These are phyloP conservation scores for Plectropomus leopardus DNA, from an alignment of 2,113 vertebrate genomes.

Conservation along the genomic window DNA sequence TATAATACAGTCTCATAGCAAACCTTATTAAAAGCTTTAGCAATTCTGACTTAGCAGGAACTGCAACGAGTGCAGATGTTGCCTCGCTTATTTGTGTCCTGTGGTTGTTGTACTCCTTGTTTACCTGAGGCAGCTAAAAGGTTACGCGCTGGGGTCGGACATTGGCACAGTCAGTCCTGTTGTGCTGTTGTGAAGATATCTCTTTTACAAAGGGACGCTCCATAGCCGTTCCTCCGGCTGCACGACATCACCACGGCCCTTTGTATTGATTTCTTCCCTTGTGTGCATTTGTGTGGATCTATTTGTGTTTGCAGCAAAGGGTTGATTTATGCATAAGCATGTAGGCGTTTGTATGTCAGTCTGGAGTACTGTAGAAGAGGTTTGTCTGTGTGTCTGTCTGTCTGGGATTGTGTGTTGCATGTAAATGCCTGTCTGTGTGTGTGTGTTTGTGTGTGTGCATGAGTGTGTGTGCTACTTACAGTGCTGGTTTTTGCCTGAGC, in stretches of 20 bases:
- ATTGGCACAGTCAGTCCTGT: constrained; percentile 53
- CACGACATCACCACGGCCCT: constrained; percentile 41
- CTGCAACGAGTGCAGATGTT: constrained; percentile 26
- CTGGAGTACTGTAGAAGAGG: constrained; percentile 34
- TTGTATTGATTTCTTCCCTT: constrained; percentile 66
- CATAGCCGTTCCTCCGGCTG: constrained; percentile 25
- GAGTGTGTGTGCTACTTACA: constrained; percentile 50
- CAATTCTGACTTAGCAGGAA: constrained; percentile 3
- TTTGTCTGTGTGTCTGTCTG: constrained; percentile 12
- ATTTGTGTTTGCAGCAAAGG: constrained; percentile 22
- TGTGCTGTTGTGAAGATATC: constrained; percentile 48
- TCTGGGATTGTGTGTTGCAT: constrained; percentile 46
- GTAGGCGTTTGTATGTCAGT: constrained; percentile 61
- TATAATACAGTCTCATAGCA: constrained; percentile 28
- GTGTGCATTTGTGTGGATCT: constrained; percentile 28
- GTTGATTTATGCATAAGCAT: constrained; percentile 57
- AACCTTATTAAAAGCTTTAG: constrained; percentile 28
- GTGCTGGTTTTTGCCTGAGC: constrained; percentile 75
- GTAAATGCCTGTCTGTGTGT: constrained; percentile 31
- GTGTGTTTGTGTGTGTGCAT: not conserved
- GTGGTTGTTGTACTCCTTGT: constrained; percentile 35
- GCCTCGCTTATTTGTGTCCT: not conserved
- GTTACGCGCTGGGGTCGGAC: constrained; percentile 58
- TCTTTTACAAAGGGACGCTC: constrained; percentile 35
- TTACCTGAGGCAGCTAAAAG: constrained; percentile 42